Conservation (phyloP, 2,797 vertebrate genomes). For the Notoglanidium macrostoma region DNA sequence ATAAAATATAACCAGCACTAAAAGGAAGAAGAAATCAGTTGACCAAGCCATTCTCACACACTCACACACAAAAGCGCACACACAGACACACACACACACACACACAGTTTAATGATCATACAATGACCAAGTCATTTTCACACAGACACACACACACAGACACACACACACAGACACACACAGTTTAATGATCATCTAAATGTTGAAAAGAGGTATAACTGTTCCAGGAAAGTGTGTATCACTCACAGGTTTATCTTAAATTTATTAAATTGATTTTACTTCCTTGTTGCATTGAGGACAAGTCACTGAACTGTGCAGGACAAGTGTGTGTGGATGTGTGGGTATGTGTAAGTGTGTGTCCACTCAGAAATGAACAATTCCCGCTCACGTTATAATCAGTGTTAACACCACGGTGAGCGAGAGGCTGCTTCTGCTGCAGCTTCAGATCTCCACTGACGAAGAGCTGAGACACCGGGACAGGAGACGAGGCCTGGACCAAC, state of each 20-base stretch:
- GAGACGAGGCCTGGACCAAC: slow-evolving; percentile 83
- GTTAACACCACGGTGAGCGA: slow-evolving; percentile 82
- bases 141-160: slow-evolving; percentile 1
- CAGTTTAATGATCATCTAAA: background rate
- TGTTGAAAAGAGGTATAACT: background rate
- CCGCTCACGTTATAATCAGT: slow-evolving; percentile 85
- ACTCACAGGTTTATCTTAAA: background rate
- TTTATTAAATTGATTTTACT: background rate
- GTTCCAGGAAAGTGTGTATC: background rate
- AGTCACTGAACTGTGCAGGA: background rate
- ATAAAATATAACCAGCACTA: background rate
- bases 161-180: background rate
- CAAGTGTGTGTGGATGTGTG: background rate
- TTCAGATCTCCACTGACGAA: slow-evolving; percentile 87
- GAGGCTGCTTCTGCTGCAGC: slow-evolving; percentile 84
- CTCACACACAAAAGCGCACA: background rate
- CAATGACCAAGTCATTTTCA: too few species aligned
- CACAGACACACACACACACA: background rate
- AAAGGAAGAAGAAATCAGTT: background rate
- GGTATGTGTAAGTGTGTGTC: background rate
- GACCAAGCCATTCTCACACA: background rate
- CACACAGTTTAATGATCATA: background rate
- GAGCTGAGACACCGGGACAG: slow-evolving; percentile 84
- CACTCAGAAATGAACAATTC: background rate
- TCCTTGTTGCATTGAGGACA: background rate